Conservation (phyloP, 2,113 vertebrate species). For the Amphilophus citrinellus region DNA sequence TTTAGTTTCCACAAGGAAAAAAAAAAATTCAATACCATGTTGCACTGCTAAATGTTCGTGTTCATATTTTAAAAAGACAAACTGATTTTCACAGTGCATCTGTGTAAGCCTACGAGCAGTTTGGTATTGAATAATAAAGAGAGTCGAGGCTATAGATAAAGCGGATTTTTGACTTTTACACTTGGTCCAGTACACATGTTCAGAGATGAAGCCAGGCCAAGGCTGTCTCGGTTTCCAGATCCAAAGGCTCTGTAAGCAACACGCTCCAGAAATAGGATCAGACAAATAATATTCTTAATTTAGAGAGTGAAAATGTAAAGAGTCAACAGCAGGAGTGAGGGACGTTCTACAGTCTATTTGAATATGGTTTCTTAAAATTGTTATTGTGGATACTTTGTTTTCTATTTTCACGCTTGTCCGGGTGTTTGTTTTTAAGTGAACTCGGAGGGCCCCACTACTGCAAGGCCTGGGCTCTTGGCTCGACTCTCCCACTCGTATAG, state of each 20-base stretch:
- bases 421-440: slow-evolving; percentile 76
- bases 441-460: slow-evolving; percentile 70
- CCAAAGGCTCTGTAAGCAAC: slow-evolving; percentile 52
- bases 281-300: slow-evolving; percentile 59
- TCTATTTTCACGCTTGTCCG: slow-evolving; percentile 68
- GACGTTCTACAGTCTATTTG: slow-evolving; percentile 50
- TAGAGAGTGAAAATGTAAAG: slow-evolving; percentile 49
- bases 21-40: not conserved
- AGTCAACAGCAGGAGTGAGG: slow-evolving; percentile 34
- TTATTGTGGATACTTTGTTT: slow-evolving; percentile 69
- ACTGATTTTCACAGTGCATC: not conserved
- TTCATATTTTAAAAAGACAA: not conserved
- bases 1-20: not conserved
- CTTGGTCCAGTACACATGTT: slow-evolving; percentile 42
- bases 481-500: slow-evolving; percentile 81
- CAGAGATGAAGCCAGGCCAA: slow-evolving; percentile 51
- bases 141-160: slow-evolving; percentile 24
- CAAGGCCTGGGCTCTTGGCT: slow-evolving; percentile 70
- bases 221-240: slow-evolving; percentile 42
- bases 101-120: not conserved
- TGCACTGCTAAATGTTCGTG: not conserved
- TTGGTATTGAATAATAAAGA: slow-evolving; percentile 23
- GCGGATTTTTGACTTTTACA: slow-evolving; percentile 47
- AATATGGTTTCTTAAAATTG: slow-evolving; percentile 51
- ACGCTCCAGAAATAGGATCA: slow-evolving; percentile 27